These are phyloP conservation scores for Pseudoips prasinana DNA, from an alignment of 2,888 invertebrate species.

Conservation along the genomic window DNA sequence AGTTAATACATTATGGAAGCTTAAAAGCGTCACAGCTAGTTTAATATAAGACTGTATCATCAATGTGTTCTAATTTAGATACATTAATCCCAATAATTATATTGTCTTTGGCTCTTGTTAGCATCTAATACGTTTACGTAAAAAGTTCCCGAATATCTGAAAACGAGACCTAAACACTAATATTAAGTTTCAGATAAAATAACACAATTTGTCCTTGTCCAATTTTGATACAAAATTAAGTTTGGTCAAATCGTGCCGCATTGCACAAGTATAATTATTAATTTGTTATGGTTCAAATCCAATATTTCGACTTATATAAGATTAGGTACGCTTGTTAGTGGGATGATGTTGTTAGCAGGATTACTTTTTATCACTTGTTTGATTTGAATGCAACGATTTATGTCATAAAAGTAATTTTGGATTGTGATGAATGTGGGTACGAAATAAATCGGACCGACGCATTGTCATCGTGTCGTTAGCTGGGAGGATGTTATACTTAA, in stretches of 20 bases:
- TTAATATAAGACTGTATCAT: too few relatives aligned
- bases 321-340: conserved; percentile 68
- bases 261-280: conserved; percentile 65
- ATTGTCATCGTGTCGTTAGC: conserved; percentile 14
- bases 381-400: conserved; percentile 59
- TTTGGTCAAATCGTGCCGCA: conserved; percentile 41
- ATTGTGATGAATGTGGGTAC: conserved; percentile 38
- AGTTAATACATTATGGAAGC: too few relatives aligned
- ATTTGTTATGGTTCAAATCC: conserved; percentile 73
- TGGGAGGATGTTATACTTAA: too few relatives aligned
- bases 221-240: conserved; percentile 27
- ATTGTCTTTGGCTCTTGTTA: too few relatives aligned
- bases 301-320: conserved; percentile 63
- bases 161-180: conserved; percentile 26
- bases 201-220: conserved; percentile 26
- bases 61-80: too few relatives aligned
- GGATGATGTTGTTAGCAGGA: conserved; percentile 71
- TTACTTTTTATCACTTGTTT: conserved; percentile 57
- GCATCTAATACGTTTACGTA: too few relatives aligned
- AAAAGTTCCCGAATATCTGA: conserved; percentile 11
- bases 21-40: too few relatives aligned
- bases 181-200: conserved; percentile 11
- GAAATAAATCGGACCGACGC: conserved; percentile 21
- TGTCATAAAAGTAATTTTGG: conserved; percentile 45
- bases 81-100: too few relatives aligned